Evolutionary conservation across 2,888 invertebrate genomes (phyloP).

Genomic region (Diarsia mendica): DNA sequence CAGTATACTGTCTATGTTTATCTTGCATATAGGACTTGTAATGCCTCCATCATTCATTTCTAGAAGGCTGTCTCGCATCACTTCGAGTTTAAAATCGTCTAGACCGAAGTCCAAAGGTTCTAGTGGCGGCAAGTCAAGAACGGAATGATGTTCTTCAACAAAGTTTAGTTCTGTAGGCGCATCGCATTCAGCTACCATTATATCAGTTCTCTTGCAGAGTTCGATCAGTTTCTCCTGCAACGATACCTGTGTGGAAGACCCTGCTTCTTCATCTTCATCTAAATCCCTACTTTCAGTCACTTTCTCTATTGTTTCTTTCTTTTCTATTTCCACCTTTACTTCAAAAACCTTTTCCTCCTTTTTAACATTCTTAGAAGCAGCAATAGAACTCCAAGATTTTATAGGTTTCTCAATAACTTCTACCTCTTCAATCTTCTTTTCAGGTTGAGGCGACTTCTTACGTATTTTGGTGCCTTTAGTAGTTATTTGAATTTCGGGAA

Average conservation of each 20-base stretch:
- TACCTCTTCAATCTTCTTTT: constrained; percentile 69
- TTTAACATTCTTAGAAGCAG: constrained; percentile 78
- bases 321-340: constrained; percentile 70
- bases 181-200: constrained; percentile 88
- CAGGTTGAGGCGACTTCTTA: constrained; percentile 81
- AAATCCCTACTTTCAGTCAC: constrained; percentile 53
- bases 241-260: constrained; percentile 74
- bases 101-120: constrained; percentile 84
- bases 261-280: constrained; percentile 69
- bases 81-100: constrained; percentile 86
- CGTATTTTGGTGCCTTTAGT: constrained; percentile 81
- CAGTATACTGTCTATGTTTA: constrained; percentile 86
- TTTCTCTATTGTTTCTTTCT: constrained; percentile 58
- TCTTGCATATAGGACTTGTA: constrained; percentile 86
- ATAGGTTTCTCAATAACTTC: constrained; percentile 75
- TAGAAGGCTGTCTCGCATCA: constrained; percentile 85
- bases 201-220: constrained; percentile 86
- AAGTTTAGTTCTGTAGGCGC: constrained; percentile 85
- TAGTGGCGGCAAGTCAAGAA: constrained; percentile 82
- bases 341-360: constrained; percentile 57
- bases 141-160: constrained; percentile 86
- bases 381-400: constrained; percentile 90
- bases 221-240: constrained; percentile 85
- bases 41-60: constrained; percentile 80
- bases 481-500: constrained; percentile 85